Evolutionary conservation across 2,113 vertebrate species (phyloP).

Genomic region (Leucopternis melanops): DNA sequence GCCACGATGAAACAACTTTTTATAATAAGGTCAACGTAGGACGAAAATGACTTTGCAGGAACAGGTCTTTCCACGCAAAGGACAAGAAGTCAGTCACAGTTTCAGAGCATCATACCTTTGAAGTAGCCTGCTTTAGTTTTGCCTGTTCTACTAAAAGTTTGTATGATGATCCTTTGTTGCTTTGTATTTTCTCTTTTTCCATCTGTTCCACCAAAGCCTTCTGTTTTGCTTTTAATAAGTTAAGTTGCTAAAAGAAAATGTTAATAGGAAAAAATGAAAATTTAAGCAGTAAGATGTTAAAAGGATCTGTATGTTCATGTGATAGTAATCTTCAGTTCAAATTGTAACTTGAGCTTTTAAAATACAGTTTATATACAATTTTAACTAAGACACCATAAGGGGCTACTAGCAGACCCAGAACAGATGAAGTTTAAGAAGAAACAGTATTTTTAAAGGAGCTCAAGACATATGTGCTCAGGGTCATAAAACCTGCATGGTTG

Average conservation of each 20-base stretch:
- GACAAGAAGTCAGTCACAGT: slow-evolving; percentile 56
- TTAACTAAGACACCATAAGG: neutral
- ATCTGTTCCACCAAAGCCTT: slow-evolving; percentile 99
- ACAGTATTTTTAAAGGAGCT: neutral
- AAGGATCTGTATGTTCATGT: slow-evolving; percentile 56
- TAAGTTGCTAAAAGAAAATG: slow-evolving; percentile 96
- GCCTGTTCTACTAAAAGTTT: slow-evolving; percentile 98
- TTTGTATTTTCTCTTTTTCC: slow-evolving; percentile 99
- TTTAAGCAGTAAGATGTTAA: slow-evolving; percentile 66
- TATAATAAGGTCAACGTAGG: neutral
- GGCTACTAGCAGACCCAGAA: neutral
- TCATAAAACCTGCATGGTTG: neutral
- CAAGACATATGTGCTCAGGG: neutral
- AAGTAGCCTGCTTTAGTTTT: slow-evolving; percentile 98
- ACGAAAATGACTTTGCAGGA: slow-evolving; percentile 53
- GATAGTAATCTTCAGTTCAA: slow-evolving; percentile 26
- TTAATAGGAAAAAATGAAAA: slow-evolving; percentile 70
- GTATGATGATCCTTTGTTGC: slow-evolving; percentile 99
- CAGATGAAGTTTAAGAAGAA: neutral
- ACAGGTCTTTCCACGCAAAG: slow-evolving; percentile 42
- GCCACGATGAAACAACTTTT: neutral
- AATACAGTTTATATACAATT: neutral
- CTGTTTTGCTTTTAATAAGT: slow-evolving; percentile 99
- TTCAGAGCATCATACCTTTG: slow-evolving; percentile 84
- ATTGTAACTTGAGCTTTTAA: neutral